Percentiles rank a stretch among this genome's conserved stretches.
Conservation (phyloP, 2,113 vertebrate species). For the Cryptomyrus ogoouensis region DNA sequence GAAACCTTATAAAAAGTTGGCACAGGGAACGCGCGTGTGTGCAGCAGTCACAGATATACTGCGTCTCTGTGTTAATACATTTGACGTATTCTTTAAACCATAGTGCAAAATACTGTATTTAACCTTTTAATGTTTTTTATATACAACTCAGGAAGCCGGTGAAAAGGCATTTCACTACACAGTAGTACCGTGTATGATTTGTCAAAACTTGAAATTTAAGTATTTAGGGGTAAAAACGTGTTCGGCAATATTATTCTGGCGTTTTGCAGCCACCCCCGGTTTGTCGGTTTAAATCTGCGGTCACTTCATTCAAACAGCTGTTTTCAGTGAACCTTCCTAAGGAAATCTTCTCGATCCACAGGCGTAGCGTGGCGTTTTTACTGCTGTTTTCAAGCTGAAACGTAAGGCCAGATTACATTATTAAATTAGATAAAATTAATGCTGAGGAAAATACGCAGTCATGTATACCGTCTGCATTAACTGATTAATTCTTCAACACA, state of each 20-base stretch:
- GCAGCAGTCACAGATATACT: neutral
- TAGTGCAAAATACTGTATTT: neutral
- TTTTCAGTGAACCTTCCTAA: neutral
- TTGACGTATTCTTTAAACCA: neutral
- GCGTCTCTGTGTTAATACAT: neutral
- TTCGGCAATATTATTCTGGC: neutral
- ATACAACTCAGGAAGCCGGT: neutral
- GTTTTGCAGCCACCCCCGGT: neutral
- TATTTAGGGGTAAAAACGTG: neutral
- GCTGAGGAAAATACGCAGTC: neutral
- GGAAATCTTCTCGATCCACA: neutral
- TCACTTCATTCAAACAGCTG: neutral
- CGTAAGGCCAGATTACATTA: neutral
- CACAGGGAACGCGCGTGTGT: neutral
- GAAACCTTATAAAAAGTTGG: neutral
- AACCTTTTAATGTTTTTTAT: neutral
- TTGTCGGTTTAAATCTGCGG: slow-evolving; percentile 1
- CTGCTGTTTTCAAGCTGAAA: neutral
- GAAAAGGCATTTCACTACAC: neutral
- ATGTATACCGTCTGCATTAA: neutral
- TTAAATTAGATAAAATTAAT: neutral
- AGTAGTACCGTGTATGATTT: neutral
- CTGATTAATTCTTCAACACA: neutral
- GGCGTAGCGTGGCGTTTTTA: neutral
- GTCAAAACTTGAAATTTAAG: neutral